Conservation (phyloP, 1,140 invertebrate species). For the Bradysia coprophila region DNA sequence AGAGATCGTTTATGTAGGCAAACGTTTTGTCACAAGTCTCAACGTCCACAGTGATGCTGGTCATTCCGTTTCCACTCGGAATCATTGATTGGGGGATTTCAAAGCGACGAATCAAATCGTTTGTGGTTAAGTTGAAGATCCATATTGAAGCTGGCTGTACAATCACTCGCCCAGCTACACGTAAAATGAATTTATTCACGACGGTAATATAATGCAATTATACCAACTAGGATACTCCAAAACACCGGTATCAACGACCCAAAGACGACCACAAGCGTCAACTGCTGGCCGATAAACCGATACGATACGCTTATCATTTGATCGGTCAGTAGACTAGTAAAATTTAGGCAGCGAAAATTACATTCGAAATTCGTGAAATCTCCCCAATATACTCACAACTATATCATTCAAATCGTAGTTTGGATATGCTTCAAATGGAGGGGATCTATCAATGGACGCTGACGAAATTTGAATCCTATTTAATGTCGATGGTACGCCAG, state of each 20-base stretch:
- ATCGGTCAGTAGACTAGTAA: background rate
- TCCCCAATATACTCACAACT: no score
- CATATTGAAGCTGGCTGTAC: conserved; percentile 33
- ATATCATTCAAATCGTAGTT: no score
- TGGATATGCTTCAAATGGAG: no score
- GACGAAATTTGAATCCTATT: no score
- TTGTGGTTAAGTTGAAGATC: conserved; percentile 35
- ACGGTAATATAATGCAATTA: no score
- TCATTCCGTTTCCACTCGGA: conserved; percentile 21
- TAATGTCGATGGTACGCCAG: no score
- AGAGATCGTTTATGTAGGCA: conserved; percentile 45
- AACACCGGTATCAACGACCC: conserved; percentile 44
- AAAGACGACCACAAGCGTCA: conserved; percentile 39
- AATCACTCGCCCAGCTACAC: background rate
- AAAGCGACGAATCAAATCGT: background rate
- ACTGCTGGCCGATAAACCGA: conserved; percentile 39
- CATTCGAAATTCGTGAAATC: no score
- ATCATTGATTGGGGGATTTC: background rate
- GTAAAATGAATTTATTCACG: no score
- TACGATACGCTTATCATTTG: conserved; percentile 17
- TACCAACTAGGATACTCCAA: conserved; percentile 20
- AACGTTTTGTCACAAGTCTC: conserved; percentile 36
- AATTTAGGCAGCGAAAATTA: no score
- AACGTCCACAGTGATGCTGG: conserved; percentile 37
- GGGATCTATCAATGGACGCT: no score